phyloP scores from a whole-genome alignment of 2,113 vertebrate genomes.

The Otocyon megalotis region DNA sequence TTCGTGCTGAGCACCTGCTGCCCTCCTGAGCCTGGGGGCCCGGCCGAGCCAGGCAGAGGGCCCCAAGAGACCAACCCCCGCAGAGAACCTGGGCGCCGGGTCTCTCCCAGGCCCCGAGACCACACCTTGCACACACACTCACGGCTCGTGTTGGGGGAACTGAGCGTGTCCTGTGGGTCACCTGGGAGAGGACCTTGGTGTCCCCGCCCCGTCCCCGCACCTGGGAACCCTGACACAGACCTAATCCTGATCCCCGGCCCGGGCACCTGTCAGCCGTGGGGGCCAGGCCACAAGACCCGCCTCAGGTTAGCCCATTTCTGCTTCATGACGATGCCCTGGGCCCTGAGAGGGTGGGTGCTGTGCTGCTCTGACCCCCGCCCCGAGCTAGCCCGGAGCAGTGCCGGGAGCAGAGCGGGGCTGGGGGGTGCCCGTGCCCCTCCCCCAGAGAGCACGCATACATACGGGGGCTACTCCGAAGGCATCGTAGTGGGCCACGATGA shows the following conservation, averaged over 20 bases:
- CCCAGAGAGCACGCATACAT: conserved; percentile 51
- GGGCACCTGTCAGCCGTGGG: not conserved
- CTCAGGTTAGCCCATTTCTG: not conserved
- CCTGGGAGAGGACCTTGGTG: not conserved
- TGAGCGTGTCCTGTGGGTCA: not conserved
- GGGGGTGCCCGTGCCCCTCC: not conserved
- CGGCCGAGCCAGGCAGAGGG: rapidly evolving
- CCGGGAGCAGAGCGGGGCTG: not conserved
- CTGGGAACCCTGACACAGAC: not conserved
- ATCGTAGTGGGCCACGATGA: conserved; percentile 97
- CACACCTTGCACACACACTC: rapidly evolving
- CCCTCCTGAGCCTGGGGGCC: not conserved
- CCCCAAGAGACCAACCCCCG: rapidly evolving
- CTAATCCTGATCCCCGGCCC: not conserved
- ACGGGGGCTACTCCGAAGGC: conserved; percentile 98
- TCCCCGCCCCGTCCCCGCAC: not conserved
- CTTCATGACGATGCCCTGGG: rapidly evolving
- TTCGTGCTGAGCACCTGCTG: rapidly evolving
- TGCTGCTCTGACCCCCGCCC: not conserved
- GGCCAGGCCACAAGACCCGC: not conserved
- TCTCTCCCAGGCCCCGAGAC: not conserved
- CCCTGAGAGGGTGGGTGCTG: rapidly evolving
- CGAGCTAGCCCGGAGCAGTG: not conserved
- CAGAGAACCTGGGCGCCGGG: not conserved
- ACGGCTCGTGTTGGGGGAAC: not conserved